These are phyloP conservation scores for Ploceus nigricollis DNA, from an alignment of 2,113 vertebrate species.

Conservation along the genomic window DNA sequence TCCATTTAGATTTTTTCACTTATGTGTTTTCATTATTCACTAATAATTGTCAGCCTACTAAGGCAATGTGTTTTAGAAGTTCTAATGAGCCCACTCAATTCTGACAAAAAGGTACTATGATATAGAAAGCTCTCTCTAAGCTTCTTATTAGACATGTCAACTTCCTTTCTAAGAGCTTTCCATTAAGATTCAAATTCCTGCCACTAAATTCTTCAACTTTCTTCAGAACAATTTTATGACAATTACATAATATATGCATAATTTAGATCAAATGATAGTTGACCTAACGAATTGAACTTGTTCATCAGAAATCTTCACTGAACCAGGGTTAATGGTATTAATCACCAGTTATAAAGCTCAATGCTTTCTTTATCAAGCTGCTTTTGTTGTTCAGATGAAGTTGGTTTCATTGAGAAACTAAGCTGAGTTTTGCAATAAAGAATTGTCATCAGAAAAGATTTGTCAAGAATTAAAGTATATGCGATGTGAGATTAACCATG, in stretches of 20 bases:
- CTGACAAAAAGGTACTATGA: not conserved
- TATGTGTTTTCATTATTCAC: not conserved
- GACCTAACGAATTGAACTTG: not conserved
- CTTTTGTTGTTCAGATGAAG: not conserved
- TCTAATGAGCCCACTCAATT: not conserved
- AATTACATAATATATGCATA: not conserved
- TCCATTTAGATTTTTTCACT: not conserved
- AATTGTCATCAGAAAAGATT: not conserved
- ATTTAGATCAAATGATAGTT: not conserved
- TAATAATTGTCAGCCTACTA: not conserved
- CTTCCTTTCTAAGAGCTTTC: not conserved
- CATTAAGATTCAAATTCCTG: not conserved
- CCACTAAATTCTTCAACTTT: not conserved
- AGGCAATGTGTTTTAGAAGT: not conserved
- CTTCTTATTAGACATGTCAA: not conserved
- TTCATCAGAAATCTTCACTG: not conserved
- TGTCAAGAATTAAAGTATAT: not conserved
- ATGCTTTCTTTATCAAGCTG: not conserved
- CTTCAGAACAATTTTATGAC: not conserved
- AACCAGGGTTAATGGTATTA: not conserved
- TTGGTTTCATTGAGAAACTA: not conserved
- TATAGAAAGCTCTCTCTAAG: not conserved
- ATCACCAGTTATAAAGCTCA: not conserved
- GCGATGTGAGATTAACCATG: not conserved
- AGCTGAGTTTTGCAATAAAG: not conserved